Evolutionary conservation across 2,888 invertebrate genomes (phyloP), one percentile per base, ranked within the genome.

Genomic region (Caenorhabditis japonica): DNA sequence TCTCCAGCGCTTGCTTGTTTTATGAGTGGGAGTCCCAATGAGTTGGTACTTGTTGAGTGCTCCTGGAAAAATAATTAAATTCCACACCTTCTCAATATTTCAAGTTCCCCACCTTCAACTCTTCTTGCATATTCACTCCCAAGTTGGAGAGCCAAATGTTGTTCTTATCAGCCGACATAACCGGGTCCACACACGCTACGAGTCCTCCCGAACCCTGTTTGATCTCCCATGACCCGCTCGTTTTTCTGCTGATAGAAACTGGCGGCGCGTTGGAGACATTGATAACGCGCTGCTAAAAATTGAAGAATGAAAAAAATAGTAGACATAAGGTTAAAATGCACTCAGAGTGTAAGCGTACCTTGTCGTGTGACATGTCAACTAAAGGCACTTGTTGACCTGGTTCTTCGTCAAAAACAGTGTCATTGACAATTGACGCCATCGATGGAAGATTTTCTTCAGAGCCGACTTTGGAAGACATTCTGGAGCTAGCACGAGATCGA

Each of bases 181-280:
- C 84, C 0, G 85, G 85, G 49, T 83, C 84, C 3, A 83, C 83
- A 59, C 85, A 85, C 7, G 84, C 80, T 10, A 85, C 85, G 38
- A 85, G 77, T 17, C 85, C 85, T 21, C 85, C 85, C 10, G 78
- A 78, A 19, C 84, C 79, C 64, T 84, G 83, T 53, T 82, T 83
- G 60, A 85, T 84, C 56, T 83, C 81, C 84, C 84, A 85, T 27
- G 70, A 64, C 38, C 84, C 84, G 33, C 79, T 78, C 15, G 69
- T 62, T 49, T 75, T 78, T 7, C 81, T 43, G 43, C 71, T 73
- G 43, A 85, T 71, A 7, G 83, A 82, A 12, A 85, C 85, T 1
- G 85, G 85, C 34, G 85, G 85, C 21, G 85, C 85, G 60, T 85
- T 85, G 12, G 83, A 83, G 15, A 85, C 84, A 69, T 84, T 84